phyloP scores from a whole-genome alignment of 2,888 invertebrate species.

The Cordilura impudica region DNA sequence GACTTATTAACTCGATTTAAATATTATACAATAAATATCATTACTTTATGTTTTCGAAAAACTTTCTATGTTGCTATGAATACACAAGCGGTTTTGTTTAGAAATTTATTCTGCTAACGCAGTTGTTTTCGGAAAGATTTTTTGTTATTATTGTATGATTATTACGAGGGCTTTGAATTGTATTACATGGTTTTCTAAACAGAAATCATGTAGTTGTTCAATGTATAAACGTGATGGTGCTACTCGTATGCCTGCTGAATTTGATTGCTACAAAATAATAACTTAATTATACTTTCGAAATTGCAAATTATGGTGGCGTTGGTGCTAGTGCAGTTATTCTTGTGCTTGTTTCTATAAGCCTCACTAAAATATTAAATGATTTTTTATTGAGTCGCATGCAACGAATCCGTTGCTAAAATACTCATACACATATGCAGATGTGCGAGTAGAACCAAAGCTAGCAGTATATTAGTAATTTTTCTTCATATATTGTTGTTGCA shows the following conservation, averaged over 20 bases:
- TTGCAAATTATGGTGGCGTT: constrained; percentile 51
- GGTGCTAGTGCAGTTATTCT: constrained; percentile 19
- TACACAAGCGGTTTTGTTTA: too few relatives aligned
- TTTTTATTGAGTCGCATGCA: constrained; percentile 45
- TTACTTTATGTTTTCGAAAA: too few relatives aligned
- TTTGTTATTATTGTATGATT: too few relatives aligned
- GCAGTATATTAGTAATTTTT: neutral
- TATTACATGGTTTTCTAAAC: constrained; percentile 16
- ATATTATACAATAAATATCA: too few relatives aligned
- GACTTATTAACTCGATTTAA: too few relatives aligned
- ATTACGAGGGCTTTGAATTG: constrained; percentile 14
- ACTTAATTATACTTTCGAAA: constrained; percentile 66
- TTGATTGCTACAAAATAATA: constrained; percentile 65
- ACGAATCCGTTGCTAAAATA: neutral
- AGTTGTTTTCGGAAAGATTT: too few relatives aligned
- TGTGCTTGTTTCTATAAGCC: neutral
- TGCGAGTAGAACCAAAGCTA: neutral
- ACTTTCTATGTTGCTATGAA: too few relatives aligned
- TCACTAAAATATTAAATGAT: constrained; percentile 22
- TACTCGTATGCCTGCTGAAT: constrained; percentile 53
- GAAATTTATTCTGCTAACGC: too few relatives aligned
- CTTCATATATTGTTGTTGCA: constrained; percentile 5
- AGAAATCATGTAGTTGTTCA: neutral
- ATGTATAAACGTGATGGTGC: neutral
- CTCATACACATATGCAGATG: neutral